Percentiles rank a stretch among this genome's conserved stretches.
These are phyloP conservation scores for Wiebesia pumilae DNA, from an alignment of 1,140 invertebrate genomes.

Conservation along the genomic window DNA sequence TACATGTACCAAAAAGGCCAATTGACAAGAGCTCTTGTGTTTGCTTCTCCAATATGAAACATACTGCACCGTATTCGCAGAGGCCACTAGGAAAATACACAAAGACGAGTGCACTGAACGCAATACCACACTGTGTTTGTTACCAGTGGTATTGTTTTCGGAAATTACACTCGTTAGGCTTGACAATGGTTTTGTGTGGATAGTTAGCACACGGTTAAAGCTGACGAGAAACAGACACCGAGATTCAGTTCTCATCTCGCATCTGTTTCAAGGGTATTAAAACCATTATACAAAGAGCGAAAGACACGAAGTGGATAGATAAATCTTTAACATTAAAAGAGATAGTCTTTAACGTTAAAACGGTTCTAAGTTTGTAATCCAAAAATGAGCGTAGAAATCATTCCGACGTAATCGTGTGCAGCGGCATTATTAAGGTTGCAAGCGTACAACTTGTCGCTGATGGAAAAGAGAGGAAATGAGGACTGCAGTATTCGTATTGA, in stretches of 20 bases:
- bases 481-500: not conserved
- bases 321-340: not conserved
- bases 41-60: not conserved
- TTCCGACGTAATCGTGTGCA: not conserved
- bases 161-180: constrained; percentile 58
- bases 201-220: not conserved
- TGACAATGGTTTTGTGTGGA: constrained; percentile 58
- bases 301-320: not conserved
- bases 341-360: not conserved
- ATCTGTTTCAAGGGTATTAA: constrained; percentile 56
- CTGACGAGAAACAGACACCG: constrained; percentile 21
- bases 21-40: constrained; percentile 22
- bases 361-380: not conserved
- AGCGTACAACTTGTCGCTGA: not conserved
- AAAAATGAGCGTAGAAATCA: constrained; percentile 2
- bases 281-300: constrained; percentile 53
- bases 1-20: constrained; percentile 41
- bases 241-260: constrained; percentile 51
- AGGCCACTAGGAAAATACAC: constrained; percentile 36
- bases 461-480: constrained; percentile 28
- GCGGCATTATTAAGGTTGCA: constrained; percentile 37
- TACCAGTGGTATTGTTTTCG: constrained; percentile 57
- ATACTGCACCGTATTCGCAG: not conserved
- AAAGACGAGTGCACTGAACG: not conserved
- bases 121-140: constrained; percentile 25